Evolutionary conservation across 2,797 vertebrate genomes (phyloP), one percentile per base, ranked within the genome.

Genomic region (Notolepis coatsorum): DNA sequence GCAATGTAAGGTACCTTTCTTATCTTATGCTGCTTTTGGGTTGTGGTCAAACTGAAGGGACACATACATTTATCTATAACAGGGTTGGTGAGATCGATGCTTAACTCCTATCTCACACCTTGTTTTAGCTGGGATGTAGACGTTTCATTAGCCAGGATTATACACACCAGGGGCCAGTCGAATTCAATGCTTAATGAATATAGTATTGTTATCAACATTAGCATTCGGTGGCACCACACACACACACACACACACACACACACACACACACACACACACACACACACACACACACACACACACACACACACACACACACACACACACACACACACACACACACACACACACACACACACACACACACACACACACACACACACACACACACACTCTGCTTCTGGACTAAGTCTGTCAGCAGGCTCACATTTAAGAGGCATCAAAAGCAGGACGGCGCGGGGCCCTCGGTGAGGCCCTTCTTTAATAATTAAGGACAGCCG

Each of bases 401-500:
- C 69, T 87, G 91, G 91, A 90, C 86, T 88, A 86, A 85, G 87
- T 93, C 94, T 96, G 94, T 96, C 95, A 95, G 91, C 93, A 90
- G 81, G 84, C 82, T 77, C 84, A 89, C 89, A 95, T 95, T 94
- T 94, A 92, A 92, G 84, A 94, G 86, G 87, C 92, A 92, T 96
- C 93, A 95, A 90, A 92, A 91, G 79, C 67, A 87, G 77, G 75
- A 78, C 76, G 72, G 75, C 89, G 85, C 77, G 73, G 85, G 82
- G 85, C 87, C 90, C 90, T 56, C 86, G 80, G 78, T 85, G 73
- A 81, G 87, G 87, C 89, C 89, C 84, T 85, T 91, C 88, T 93
- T 93, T 93, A 94, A 95, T 95, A 94, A 95, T 95, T 95, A 95
- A 95, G 91, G 89, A 90, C 90, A 88, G 89, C 86, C 84, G 81